phyloP scores from a whole-genome alignment of 1,140 invertebrate species.

The Hyphantria cunea region DNA sequence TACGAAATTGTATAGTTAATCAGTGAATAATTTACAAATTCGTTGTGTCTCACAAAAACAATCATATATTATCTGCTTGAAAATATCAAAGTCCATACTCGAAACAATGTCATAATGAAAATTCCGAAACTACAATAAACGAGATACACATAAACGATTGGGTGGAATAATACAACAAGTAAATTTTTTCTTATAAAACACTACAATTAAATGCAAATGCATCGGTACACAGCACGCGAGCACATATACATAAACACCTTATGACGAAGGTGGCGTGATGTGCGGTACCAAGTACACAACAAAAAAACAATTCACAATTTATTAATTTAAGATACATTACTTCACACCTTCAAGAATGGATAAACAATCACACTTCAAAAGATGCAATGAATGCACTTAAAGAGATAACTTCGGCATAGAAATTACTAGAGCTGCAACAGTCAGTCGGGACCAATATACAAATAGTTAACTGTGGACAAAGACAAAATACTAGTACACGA shows the following conservation, averaged over 20 bases:
- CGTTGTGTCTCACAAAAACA: too few species aligned
- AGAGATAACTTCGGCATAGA: neutral
- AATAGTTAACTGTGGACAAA: neutral
- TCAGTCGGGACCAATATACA: neutral
- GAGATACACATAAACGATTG: constrained; percentile 9
- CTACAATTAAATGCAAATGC: constrained; percentile 33
- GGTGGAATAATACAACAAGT: constrained; percentile 18
- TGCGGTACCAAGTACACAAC: constrained; percentile 17
- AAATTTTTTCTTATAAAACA: constrained; percentile 17
- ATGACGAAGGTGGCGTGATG: constrained; percentile 41
- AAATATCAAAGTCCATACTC: too few species aligned
- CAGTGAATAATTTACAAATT: too few species aligned
- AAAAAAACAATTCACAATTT: constrained; percentile 42
- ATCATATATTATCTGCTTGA: too few species aligned
- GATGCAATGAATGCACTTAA: neutral
- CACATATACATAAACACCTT: constrained; percentile 4
- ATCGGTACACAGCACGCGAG: constrained; percentile 22
- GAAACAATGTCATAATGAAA: too few species aligned
- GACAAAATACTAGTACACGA: constrained; percentile 17
- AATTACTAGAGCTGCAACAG: constrained; percentile 20
- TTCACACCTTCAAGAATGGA: neutral
- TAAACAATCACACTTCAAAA: neutral
- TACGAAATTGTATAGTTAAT: too few species aligned
- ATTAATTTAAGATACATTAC: neutral
- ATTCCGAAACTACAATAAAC: constrained; percentile 5